These are phyloP conservation scores for Poeciliopsis infans DNA, from an alignment of 2,797 vertebrate species.

Conservation along the genomic window DNA sequence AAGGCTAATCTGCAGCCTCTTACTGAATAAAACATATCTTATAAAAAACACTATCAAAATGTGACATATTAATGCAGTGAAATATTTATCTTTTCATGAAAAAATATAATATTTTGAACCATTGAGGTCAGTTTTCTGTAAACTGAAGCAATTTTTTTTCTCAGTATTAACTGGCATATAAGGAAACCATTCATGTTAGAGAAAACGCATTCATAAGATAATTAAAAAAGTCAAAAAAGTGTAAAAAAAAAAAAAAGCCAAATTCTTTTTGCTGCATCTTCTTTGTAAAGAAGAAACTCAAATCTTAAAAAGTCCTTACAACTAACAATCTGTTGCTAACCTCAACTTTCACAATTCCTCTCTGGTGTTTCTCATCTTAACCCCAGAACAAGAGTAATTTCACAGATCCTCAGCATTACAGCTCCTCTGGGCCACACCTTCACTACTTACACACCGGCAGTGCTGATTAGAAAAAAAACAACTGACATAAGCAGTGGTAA, in stretches of 20 bases:
- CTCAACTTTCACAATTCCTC: slow-evolving; percentile 41
- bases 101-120: not conserved
- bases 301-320: slow-evolving; percentile 6
- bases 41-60: not conserved
- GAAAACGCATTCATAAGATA: not conserved
- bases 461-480: slow-evolving; percentile 77
- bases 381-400: slow-evolving; percentile 60
- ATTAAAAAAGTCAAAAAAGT: not conserved
- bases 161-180: not conserved
- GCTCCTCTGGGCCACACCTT: slow-evolving; percentile 74
- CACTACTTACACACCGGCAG: slow-evolving; percentile 69
- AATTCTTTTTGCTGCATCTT: not conserved
- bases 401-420: slow-evolving; percentile 72
- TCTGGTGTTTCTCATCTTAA: slow-evolving; percentile 48
- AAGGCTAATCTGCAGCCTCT: not conserved
- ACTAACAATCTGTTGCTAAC: slow-evolving; percentile 13
- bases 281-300: not conserved
- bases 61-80: not conserved
- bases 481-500: slow-evolving; percentile 78
- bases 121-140: not conserved
- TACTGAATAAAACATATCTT: not conserved
- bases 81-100: not conserved
- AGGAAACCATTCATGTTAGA: not conserved
- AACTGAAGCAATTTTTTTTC: not conserved
- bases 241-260: not conserved